Base-by-base conservation (phyloP, 2,113 vertebrate species). In the Notothenia rossii region DNA sequence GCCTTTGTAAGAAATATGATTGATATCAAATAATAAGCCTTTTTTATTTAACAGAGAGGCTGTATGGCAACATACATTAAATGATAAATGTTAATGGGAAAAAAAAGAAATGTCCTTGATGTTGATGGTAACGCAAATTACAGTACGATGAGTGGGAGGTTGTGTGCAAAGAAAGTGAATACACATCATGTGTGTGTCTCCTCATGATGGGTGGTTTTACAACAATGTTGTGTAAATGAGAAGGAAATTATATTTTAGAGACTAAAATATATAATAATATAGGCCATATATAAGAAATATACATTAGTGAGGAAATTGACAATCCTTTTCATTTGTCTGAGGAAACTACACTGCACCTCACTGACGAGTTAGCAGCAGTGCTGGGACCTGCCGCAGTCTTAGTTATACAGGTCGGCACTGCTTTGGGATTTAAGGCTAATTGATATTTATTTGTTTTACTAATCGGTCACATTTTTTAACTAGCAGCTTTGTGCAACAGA, bases 81-180 rank as follows among this genome's bases (percentile, higher is more conserved):
- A 77, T 18, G 15, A 64, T 1, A 50, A 45, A 46, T 18, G 14
- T 29, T 7, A 67, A 36, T 7, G 6, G 22, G 10, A 50, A 40
- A 54, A 64, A 29, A 36, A 13, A 36, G 22, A 65, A 67, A 77
- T 15, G 13, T 48, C 55, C 54, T 68, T 51, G 29, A 68, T 60
- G 46, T 20, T 77, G 20, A 77, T 36, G 51, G 43, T 15, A 60
- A 40, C 7, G 46, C 60, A 25, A 68, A 77, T 59, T 43, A 59
- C 29, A 67, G 43, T 63, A 75, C 10, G 12, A 11, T 66, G 43
- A 66, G 53, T 66, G 22, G 25, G 43, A 66, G 29, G 8, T 36
- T 66, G 61, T 53, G 51, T 48, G 43, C 48, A 1, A 63, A 2
- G 40, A 66, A 36, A 56, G 50, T 14, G 40, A 65, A 65, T 56